These are phyloP conservation scores for Argentina silus DNA, from an alignment of 2,797 vertebrate genomes.

Conservation along the genomic window DNA sequence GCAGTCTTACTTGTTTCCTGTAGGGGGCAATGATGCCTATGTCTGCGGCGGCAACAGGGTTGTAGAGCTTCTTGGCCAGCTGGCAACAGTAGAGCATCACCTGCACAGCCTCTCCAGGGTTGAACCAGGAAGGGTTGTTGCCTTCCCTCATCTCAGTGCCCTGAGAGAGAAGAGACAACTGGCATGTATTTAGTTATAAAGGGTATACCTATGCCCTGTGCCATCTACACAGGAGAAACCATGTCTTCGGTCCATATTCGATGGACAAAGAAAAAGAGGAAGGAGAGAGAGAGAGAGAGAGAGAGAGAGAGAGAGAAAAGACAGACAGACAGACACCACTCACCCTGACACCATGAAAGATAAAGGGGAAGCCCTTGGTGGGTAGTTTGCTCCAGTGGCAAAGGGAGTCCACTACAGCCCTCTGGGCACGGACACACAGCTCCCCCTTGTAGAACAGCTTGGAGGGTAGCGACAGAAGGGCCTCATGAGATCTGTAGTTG, in stretches of 20 bases:
- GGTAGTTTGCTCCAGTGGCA: conserved; percentile 88
- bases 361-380: conserved; percentile 88
- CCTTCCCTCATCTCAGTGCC: conserved; percentile 90
- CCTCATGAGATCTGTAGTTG: conserved; percentile 93
- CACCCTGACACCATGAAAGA: conserved; percentile 94
- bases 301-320: background rate
- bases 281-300: background rate
- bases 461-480: conserved; percentile 86
- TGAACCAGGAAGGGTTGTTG: conserved; percentile 92
- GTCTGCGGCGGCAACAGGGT: conserved; percentile 76
- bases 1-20: conserved; percentile 80
- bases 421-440: conserved; percentile 81
- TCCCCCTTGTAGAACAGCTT: conserved; percentile 92
- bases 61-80: conserved; percentile 82
- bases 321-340: conserved; percentile 35
- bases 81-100: conserved; percentile 93
- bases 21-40: conserved; percentile 94
- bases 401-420: conserved; percentile 78
- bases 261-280: background rate
- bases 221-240: no score
- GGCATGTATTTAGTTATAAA: background rate
- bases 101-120: conserved; percentile 91
- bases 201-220: background rate
- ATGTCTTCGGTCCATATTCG: no score
- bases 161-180: conserved; percentile 58